phyloP scores from a whole-genome alignment of 1,140 invertebrate species.

The Orchesella cincta region DNA sequence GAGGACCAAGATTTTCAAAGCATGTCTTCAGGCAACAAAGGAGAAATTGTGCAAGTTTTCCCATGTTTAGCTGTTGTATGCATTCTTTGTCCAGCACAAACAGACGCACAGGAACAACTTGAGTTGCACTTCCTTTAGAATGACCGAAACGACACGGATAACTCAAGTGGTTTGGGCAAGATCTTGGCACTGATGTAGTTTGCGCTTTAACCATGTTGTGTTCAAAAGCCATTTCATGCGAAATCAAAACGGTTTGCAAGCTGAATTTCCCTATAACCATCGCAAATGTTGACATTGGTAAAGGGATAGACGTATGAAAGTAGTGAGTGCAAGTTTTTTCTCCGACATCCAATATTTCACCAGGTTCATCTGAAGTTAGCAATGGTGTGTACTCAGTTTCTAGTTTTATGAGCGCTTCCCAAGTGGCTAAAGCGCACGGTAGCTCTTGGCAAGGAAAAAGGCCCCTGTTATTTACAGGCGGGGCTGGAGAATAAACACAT shows the following conservation, averaged over 20 bases:
- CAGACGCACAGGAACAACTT: conserved; percentile 24
- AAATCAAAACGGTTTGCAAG: conserved; percentile 23
- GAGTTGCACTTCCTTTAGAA: neutral
- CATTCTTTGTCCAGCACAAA: neutral
- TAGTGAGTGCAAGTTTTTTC: conserved; percentile 46
- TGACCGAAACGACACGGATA: neutral
- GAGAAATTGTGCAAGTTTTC: neutral
- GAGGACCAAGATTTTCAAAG: conserved; percentile 53
- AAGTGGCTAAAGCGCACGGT: conserved; percentile 58
- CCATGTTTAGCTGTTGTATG: neutral
- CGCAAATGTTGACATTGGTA: conserved; percentile 59
- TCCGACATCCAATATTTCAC: neutral
- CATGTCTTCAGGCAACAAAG: neutral
- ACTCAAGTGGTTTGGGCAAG: conserved; percentile 3
- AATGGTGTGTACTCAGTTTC: conserved; percentile 51
- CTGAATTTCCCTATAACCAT: conserved; percentile 56
- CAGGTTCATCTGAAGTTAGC: conserved; percentile 56
- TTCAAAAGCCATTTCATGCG: neutral
- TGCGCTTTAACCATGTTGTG: neutral
- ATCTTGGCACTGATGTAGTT: conserved; percentile 26
- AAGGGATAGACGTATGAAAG: conserved; percentile 54
- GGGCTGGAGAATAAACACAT: conserved; percentile 57
- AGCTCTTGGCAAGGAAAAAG: conserved; percentile 59
- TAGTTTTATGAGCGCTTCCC: conserved; percentile 56
- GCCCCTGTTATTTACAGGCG: conserved; percentile 58